Evolutionary conservation across 35 echinoderm and acorn worm species (phyloP), one percentile per base, ranked within the genome.

Genomic region (Heliocidaris erythrogramma): DNA sequence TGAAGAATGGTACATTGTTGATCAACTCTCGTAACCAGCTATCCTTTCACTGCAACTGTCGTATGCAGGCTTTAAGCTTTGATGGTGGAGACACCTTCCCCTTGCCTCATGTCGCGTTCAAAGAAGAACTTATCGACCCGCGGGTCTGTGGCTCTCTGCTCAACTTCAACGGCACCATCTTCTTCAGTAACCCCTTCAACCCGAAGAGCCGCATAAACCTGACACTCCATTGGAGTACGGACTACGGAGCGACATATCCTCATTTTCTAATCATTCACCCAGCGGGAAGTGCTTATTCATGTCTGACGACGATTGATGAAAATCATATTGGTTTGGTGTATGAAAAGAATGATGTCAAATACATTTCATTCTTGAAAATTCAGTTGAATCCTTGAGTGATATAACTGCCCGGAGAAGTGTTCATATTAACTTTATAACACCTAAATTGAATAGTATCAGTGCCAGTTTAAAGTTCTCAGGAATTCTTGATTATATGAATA

Each of bases 61-160:
- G 95, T 18, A 96, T 97, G 31, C 94, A 95, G 32, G 92, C 94
- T 21, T 52, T 86, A 56, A 99, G 98, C 53, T 96, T 94, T 60
- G 98, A 99, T 94, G 95, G 95, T 0, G 98, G 96, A 2, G 85
- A 96, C n/a, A 97, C 98, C 4, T 97, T 99, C 88, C 96, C 94
- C 21, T 31, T 94, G 17, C 50, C 91, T 59, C 13, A 56, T 35
- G 60, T 96, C 48, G 86, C 42, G 27, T 94, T 99, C 4, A 94
- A 97, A 60, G 59, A 95, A 61, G 92, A 60, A 31, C 95, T 99
- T 18, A 94, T 97, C 16, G 98, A 99, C 59, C 98, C 98, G 5
- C 91, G 84, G 53, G 94, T 94, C 24, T 96, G 94, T 42, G 98
- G 96, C 30, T 94, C 94, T 2, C 85, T 97, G 47, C 71, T 99